Evolutionary conservation across 2,888 invertebrate species (phyloP), one percentile per base, ranked within the genome.

Genomic region (Sepiola atlantica): DNA sequence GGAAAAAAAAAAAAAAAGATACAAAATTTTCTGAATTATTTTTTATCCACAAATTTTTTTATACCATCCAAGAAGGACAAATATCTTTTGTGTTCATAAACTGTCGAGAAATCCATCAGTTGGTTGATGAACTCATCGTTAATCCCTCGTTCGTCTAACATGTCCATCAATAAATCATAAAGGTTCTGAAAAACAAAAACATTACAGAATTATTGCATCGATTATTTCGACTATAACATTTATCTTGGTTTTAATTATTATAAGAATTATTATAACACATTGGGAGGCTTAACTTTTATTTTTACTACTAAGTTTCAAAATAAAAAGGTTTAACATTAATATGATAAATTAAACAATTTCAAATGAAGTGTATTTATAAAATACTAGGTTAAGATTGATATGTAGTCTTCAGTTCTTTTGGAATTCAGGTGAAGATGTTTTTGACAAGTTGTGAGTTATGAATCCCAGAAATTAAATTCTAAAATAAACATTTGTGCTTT

Each of bases 81-180:
- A 97, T 99, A 99, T 3, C 98, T 98, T 3, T 98, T 98, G 97
- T 99, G 99, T 97, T 99, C 99, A 97, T 99, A 99, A 1, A 98
- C 98, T 8, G 99, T 99, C 97, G 99, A 98, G 97, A 99, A 98
- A 95, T 98, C 98, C 0, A 98, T 98, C 35, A 99, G 97, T 97
- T 99, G 98, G 96, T 98, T 98, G 0, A 98, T 98, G 97, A 99
- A 99, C 95, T 99, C 98, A 96, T 99, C 99, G 96, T 98, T 98
- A 95, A 99, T 98, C 77, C 99, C 99, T 96, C 99, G 99, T 97
- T 99, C 99, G 97, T 99, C 99, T 94, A 99, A 98, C 96, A 99
- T 98, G 97, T 99, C 99, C 98, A 99, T 98, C 95, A 99, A 98
- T 93, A 99, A 98, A 97, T 99, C 99, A 97, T 99, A 99, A 94